Evolutionary conservation across 2,797 vertebrate species (phyloP), one percentile per base, ranked within the genome.

Genomic region (Sebastes miniatus): DNA sequence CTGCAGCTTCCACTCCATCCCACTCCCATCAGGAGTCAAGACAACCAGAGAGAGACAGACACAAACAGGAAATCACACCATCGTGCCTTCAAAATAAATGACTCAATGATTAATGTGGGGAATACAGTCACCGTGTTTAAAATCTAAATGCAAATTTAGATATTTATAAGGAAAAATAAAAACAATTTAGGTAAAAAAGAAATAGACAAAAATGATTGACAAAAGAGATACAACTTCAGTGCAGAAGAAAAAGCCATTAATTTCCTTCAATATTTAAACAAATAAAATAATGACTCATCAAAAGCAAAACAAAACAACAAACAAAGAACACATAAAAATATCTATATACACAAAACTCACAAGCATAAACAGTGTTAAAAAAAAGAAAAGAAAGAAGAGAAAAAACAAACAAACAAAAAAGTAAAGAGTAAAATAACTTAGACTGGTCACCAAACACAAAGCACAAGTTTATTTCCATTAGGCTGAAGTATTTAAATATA

Each of bases 1-100:
- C 89, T 92, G 85, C 83, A 92, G 87, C 91, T 86, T 91, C 54
- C 13, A 34, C 80, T 71, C 61, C 70, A 31, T 20, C 36, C 27
- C 12, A 8, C 64, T 79, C 52, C 59, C 59, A 39, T 31, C 57
- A 52, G 76, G 12, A 58, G 73, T 85, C 75, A 88, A 89, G 86
- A 1, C 5, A 18, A 9, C 64, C 24, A 47, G 47, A 16, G 32
- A 54, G 11, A 72, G 29, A 3, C 4, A 14, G 43, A 20, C 13
- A 10, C 18, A 22, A 16, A 11, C 77, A 54, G 90, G 90, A 90
- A 88, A 16, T 16, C 7, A 6, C 4, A n/a, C 2, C 1, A 1
- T 3, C 0, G 1, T 0, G 11, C 80, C 83, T 92, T 88, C 91
- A 93, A 73, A 90, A 90, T 90, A 94, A 88, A 74, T 2, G 0